Evolutionary conservation across 2,797 vertebrate genomes (phyloP).

Genomic region (Gymnodraco acuticeps): DNA sequence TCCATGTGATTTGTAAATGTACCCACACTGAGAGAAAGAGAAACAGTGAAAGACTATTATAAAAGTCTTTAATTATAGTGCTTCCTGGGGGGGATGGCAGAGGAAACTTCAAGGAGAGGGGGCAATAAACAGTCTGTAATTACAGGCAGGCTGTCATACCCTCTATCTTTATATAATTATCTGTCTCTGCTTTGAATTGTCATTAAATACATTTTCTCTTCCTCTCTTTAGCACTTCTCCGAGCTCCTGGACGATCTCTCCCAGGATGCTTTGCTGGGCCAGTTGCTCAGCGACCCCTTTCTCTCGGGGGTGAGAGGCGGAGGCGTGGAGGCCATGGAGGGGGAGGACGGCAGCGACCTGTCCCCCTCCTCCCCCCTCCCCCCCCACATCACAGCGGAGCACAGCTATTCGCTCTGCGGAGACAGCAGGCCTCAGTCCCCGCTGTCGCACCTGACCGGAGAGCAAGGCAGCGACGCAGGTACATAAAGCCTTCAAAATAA

Average conservation of each 20-base stretch:
- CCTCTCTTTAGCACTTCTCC: conserved; percentile 90
- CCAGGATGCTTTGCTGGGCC: conserved; percentile 93
- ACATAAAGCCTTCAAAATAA: not conserved
- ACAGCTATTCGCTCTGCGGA: conserved; percentile 97
- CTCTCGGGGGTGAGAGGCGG: conserved; percentile 89
- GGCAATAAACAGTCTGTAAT: conserved; percentile 38
- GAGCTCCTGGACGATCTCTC: conserved; percentile 97
- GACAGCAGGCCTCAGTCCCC: conserved; percentile 96
- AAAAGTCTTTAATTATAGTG: conserved; percentile 19
- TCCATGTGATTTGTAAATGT: conserved; percentile 39
- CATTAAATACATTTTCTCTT: not conserved
- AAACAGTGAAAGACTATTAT: conserved; percentile 29
- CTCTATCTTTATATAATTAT: conserved; percentile 41
- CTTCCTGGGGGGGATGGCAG: not conserved
- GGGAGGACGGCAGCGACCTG: conserved; percentile 82
- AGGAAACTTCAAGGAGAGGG: too few species aligned
- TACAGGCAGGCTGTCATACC: conserved; percentile 17
- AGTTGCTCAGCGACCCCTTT: conserved; percentile 97
- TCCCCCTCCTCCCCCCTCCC: conserved; percentile 89
- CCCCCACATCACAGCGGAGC: conserved; percentile 96
- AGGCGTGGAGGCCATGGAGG: conserved; percentile 88
- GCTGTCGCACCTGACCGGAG: conserved; percentile 89
- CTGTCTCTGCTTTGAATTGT: not conserved
- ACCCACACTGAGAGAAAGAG: conserved; percentile 44
- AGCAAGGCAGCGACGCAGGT: conserved; percentile 92